These are phyloP conservation scores for Gallinago solitaria DNA, from an alignment of 2,797 vertebrate species.

Conservation along the genomic window DNA sequence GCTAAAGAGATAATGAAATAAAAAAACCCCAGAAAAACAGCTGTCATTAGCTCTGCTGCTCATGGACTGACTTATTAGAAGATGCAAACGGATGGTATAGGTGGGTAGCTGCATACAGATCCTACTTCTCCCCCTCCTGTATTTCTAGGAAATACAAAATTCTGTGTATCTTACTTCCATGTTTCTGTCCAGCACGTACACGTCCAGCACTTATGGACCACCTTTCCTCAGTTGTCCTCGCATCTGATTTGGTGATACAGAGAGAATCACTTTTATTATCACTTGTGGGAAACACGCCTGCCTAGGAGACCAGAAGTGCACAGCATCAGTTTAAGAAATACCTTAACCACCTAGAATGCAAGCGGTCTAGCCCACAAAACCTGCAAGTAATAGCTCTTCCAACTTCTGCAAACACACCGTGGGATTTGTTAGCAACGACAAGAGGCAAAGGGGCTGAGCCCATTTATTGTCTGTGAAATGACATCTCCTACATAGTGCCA, in stretches of 20 bases:
- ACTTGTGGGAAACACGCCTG: not conserved
- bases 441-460: not conserved
- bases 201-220: not conserved
- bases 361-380: not conserved
- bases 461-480: not conserved
- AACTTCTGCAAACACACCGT: not conserved
- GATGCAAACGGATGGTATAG: not conserved
- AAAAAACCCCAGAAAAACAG: not conserved
- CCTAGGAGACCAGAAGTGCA: not conserved
- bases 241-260: not conserved
- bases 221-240: not conserved
- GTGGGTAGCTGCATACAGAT: not conserved
- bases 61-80: not conserved
- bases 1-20: not conserved
- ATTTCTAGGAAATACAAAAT: not conserved
- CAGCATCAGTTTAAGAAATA: not conserved
- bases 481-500: not conserved
- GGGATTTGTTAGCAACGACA: not conserved
- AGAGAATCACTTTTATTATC: not conserved
- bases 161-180: not conserved
- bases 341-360: not conserved
- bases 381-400: not conserved
- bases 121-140: not conserved
- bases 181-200: not conserved
- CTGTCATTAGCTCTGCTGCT: not conserved